Evolutionary conservation across 2,113 vertebrate genomes (phyloP).

Genomic region (Chaetodon auriga): DNA sequence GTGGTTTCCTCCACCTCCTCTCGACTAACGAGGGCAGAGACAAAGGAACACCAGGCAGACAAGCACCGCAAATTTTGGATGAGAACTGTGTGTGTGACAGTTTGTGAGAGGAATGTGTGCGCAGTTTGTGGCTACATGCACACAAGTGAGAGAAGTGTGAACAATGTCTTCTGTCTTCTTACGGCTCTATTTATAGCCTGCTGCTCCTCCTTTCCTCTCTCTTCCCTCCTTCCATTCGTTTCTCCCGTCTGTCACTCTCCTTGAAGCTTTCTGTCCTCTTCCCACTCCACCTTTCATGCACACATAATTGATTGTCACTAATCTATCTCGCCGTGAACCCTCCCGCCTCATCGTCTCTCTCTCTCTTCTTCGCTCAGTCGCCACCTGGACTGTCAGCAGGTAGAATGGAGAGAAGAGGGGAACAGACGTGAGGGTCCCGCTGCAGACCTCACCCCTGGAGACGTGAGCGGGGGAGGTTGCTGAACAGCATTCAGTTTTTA

Average conservation of each 20-base stretch:
- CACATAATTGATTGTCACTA: constrained; percentile 13
- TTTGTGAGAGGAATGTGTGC: not conserved
- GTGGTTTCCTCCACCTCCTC: constrained; percentile 4
- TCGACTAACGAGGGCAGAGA: constrained; percentile 26
- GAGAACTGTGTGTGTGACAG: not conserved
- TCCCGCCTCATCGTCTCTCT: not conserved
- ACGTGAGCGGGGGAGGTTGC: too few species aligned
- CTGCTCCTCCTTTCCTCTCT: too few species aligned
- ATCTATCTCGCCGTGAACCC: not conserved
- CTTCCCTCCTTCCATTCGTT: too few species aligned
- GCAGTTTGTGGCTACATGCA: too few species aligned
- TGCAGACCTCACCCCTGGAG: not conserved
- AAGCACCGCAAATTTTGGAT: not conserved
- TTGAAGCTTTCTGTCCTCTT: not conserved
- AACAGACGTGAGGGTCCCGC: not conserved
- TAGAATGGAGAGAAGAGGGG: not conserved
- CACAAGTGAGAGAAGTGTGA: not conserved
- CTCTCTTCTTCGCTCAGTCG: constrained; percentile 1
- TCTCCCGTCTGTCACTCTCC: constrained; percentile 5
- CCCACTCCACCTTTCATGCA: not conserved
- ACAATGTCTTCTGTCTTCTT: too few species aligned
- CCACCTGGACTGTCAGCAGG: constrained; percentile 1
- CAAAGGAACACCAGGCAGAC: constrained; percentile 13
- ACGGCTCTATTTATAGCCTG: not conserved
- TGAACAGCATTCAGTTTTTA: too few species aligned